Evolutionary conservation across 2,113 vertebrate genomes (phyloP), one percentile per base, ranked within the genome.

Genomic region (Actinemys pallida): DNA sequence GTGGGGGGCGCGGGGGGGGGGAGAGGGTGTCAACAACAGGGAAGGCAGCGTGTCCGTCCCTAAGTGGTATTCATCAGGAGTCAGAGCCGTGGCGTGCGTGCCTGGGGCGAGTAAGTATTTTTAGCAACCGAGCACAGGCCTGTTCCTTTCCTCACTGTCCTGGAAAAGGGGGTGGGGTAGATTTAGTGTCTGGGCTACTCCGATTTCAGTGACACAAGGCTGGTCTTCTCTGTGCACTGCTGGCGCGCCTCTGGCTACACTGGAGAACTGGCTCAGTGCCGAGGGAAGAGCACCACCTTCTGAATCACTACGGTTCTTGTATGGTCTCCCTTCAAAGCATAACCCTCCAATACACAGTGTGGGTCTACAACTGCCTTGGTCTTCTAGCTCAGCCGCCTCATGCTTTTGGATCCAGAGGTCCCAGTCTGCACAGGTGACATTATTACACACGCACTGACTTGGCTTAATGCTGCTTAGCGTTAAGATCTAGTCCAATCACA

Each of bases 21-120:
- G 49, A 4, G 49, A 16, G 14, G 14, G 50, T 5, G 57, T 75
- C 4, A 1, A 76, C 13, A 1, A 27, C 35, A 35, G 6, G 10
- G 1, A 42, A 86, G n/a, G 1, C 0, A 0, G 5, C 13, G 4
- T 27, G 6, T 78, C 75, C 24, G 3, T 78, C 75, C 24, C 39
- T 24, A 76, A 45, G 39, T 45, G 20, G n/a, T 10, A 20, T 42
- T 16, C 69, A 9, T 9, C 17, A 19, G 8, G 19, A 5, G n/a
- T 39, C 65, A 39, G 4, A 8, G n/a, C n/a, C n/a, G 5, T 8
- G n/a, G 69, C 17, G 42, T 65, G 62, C 31, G 9, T 35, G 62
- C 4, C 59, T 19, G 35, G 31, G 31, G 4, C 4, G 4, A n/a
- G 16, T 69, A n/a, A 69, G 35, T n/a, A n/a, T 19, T 69, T 69